Base-by-base conservation (phyloP, 2,797 vertebrate species). In the Peromyscus nudipes region DNA sequence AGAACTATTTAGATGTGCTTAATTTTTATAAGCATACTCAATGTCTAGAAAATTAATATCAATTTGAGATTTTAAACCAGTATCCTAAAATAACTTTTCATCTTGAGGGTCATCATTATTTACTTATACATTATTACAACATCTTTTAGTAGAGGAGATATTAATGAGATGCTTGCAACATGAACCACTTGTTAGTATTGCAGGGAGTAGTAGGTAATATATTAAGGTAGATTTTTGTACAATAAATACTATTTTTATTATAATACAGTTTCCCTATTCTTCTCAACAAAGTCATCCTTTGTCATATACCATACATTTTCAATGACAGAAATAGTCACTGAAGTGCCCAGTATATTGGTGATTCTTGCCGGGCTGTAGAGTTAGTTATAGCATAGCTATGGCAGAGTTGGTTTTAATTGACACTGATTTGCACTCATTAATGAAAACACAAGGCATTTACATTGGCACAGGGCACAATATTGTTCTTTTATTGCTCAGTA, bases 241-340 rank as follows among this genome's bases (percentile, higher is more conserved):
- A 92, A n/a, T 49, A 93, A 96, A 86, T 16, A 37, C 65, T 87
- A 67, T 87, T 95, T 95, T 86, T 67, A 94, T 84, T 94, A 27
- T 69, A 62, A 46, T 81, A 0, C 34, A 55, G 93, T 94, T 95
- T 95, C 3, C n/a, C 27, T 16, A 52, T 71, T 46, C 52, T 97
- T 94, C 40, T 91, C 67, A 95, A 81, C 10, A 96, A 55, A 93
- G 89, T 62, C 52, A 93, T 88, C 49, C 60, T 89, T 97, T 64
- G 14, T 10, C 29, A 57, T 60, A 90, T 64, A 65, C 57, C 55
- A 77, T 62, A 67, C 34, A 85, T 94, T 96, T 92, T 73, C 40
- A 71, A n/a, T 49, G 46, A 88, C 67, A 83, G 25, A 19, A 40
- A 64, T 90, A 46, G 31, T 79, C 34, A 76, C 73, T 62, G 65